Evolutionary conservation across 1,140 invertebrate genomes (phyloP).

Genomic region (Drosophila bocqueti): DNA sequence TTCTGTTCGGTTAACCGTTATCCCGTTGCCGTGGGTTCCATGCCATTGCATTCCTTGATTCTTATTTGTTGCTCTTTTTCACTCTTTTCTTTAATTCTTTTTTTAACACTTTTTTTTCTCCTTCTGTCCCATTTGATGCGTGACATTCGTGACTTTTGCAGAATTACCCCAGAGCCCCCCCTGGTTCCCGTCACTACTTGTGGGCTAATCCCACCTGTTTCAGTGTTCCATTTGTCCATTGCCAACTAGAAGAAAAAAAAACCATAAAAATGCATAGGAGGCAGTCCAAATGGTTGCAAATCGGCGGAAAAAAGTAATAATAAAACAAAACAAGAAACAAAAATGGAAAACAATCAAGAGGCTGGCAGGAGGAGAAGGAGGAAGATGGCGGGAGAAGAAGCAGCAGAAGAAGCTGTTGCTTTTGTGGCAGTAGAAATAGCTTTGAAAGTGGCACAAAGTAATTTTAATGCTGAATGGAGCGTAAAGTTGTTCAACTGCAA

Average conservation of each 20-base stretch:
- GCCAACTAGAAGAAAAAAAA: conserved; percentile 8
- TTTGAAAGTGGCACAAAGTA: conserved; percentile 80
- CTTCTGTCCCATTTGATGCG: conserved; percentile 20
- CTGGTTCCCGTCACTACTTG: neutral
- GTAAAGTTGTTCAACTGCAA: conserved; percentile 81
- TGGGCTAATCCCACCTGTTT: conserved; percentile 14
- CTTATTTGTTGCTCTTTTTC: neutral
- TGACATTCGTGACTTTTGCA: conserved; percentile 43
- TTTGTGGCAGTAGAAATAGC: conserved; percentile 59
- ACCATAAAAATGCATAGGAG: conserved; percentile 23
- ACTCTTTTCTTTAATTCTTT: neutral
- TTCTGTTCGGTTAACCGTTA: neutral
- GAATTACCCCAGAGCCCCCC: neutral
- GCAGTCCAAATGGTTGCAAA: conserved; percentile 24
- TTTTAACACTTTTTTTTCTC: neutral
- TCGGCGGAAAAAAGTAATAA: conserved; percentile 14
- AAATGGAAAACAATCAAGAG: conserved; percentile 29
- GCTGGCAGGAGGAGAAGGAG: conserved; percentile 22
- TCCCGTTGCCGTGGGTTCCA: conserved; percentile 7
- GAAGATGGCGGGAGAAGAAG: conserved; percentile 15
- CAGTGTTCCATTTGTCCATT: conserved; percentile 16
- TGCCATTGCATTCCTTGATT: conserved; percentile 13
- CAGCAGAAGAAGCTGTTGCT: conserved; percentile 42
- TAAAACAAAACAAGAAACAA: conserved; percentile 16
- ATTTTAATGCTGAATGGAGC: conserved; percentile 81